phyloP scores from a whole-genome alignment of 2,797 vertebrate genomes.

The Sebastes variabilis region DNA sequence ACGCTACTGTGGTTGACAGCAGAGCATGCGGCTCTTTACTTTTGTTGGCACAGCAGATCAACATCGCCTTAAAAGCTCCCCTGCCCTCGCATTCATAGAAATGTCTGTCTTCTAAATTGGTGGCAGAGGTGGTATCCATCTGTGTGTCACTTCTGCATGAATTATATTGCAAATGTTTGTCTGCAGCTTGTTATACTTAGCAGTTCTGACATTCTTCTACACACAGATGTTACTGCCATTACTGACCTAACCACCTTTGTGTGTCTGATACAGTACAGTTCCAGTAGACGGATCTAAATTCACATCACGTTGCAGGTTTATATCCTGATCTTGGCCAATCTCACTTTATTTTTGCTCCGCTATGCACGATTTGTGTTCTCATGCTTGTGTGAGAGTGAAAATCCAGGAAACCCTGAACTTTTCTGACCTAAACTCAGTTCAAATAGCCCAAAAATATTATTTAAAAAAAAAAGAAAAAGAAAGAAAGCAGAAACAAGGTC shows the following conservation, averaged over 20 bases:
- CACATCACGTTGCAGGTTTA: not conserved
- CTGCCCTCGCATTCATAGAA: constrained; percentile 37
- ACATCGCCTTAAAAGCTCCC: constrained; percentile 38
- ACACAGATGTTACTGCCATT: constrained; percentile 2
- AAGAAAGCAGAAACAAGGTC: constrained; percentile 2
- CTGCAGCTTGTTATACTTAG: constrained; percentile 12
- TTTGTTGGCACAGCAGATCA: constrained; percentile 46
- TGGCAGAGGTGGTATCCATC: constrained; percentile 48
- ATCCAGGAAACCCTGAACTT: constrained; percentile 4
- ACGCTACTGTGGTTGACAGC: constrained; percentile 35
- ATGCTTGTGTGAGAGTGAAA: not conserved
- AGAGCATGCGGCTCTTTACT: constrained; percentile 9
- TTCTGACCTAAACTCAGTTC: constrained; percentile 14
- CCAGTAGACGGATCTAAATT: not conserved
- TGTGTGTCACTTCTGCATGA: constrained; percentile 42
- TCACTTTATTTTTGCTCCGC: not conserved
- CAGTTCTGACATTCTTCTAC: constrained; percentile 2
- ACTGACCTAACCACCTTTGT: constrained; percentile 4
- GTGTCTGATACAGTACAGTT: not conserved
- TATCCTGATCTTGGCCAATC: not conserved
- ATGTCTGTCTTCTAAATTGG: constrained; percentile 45
- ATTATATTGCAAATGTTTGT: constrained; percentile 36
- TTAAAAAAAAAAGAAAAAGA: not conserved
- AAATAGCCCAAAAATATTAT: constrained; percentile 18
- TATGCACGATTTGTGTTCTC: not conserved